Evolutionary conservation across 2,113 vertebrate species (phyloP).

Genomic region (Rhombomys opimus): DNA sequence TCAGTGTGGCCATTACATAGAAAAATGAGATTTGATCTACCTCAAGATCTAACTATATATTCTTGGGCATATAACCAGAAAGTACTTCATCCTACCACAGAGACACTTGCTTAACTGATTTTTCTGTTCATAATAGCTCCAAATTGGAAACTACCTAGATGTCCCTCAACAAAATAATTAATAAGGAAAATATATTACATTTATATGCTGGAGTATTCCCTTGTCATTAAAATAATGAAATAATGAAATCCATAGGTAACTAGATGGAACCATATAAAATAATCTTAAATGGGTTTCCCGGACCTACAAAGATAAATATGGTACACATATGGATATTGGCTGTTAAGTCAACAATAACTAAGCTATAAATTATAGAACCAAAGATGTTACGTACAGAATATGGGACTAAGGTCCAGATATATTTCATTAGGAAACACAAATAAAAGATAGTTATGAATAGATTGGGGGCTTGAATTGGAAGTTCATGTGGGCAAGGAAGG

Average conservation of each 20-base stretch:
- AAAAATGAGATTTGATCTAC: no score
- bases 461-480: background rate
- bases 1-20: no score
- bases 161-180: no score
- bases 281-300: background rate
- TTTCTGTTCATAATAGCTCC: no score
- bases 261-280: background rate
- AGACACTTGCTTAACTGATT: no score
- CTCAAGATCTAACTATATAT: no score
- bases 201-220: background rate
- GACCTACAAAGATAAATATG: background rate
- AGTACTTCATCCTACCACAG: no score
- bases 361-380: background rate
- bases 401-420: background rate
- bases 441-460: background rate
- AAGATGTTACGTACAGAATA: background rate
- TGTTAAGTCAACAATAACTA: background rate
- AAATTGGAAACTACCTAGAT: no score
- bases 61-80: no score
- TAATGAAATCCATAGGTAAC: background rate
- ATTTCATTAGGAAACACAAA: background rate
- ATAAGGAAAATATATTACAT: no score
- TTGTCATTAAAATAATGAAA: background rate
- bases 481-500: background rate
- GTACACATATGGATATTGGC: background rate